Evolutionary conservation across 64 coral and sea anemone species (phyloP).

Genomic region (Montipora sp.): DNA sequence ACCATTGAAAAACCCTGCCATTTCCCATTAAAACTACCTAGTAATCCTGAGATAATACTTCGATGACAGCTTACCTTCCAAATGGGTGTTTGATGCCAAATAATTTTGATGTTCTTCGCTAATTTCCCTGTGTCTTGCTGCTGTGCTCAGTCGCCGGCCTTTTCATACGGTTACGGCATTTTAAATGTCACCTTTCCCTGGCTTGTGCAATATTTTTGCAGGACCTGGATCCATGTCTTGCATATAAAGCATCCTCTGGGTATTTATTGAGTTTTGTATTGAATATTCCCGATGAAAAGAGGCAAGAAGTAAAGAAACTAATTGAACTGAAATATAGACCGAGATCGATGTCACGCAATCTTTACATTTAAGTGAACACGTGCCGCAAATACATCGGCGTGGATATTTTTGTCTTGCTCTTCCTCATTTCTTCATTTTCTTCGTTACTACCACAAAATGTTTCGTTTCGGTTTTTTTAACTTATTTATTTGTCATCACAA

Average conservation of each 20-base stretch:
- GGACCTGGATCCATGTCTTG: slow-evolving; percentile 44
- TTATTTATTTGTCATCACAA: background rate
- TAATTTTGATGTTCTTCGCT: slow-evolving; percentile 50
- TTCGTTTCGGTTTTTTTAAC: no score
- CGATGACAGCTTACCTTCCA: slow-evolving; percentile 41
- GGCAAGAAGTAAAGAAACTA: slow-evolving; percentile 32
- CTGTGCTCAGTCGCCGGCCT: slow-evolving; percentile 22
- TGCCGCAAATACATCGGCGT: slow-evolving; percentile 32
- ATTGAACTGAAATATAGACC: slow-evolving; percentile 20
- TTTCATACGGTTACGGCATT: slow-evolving; percentile 14
- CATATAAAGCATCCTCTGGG: slow-evolving; percentile 31
- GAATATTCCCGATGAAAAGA: slow-evolving; percentile 34
- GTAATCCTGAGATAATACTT: slow-evolving; percentile 43
- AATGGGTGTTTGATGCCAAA: slow-evolving; percentile 42
- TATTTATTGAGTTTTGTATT: slow-evolving; percentile 38
- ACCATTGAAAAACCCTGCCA: slow-evolving; percentile 39
- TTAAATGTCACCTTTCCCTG: background rate
- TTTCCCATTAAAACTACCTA: slow-evolving; percentile 49
- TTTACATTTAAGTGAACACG: slow-evolving; percentile 31
- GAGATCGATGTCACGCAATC: slow-evolving; percentile 36
- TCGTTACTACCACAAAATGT: background rate
- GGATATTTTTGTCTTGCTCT: background rate
- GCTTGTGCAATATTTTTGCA: slow-evolving; percentile 43
- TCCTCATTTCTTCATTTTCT: background rate
- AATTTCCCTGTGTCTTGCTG: slow-evolving; percentile 46